Evolutionary conservation across 2,797 vertebrate species (phyloP), one percentile per base, ranked within the genome.

Genomic region (Pipistrellus nathusii): DNA sequence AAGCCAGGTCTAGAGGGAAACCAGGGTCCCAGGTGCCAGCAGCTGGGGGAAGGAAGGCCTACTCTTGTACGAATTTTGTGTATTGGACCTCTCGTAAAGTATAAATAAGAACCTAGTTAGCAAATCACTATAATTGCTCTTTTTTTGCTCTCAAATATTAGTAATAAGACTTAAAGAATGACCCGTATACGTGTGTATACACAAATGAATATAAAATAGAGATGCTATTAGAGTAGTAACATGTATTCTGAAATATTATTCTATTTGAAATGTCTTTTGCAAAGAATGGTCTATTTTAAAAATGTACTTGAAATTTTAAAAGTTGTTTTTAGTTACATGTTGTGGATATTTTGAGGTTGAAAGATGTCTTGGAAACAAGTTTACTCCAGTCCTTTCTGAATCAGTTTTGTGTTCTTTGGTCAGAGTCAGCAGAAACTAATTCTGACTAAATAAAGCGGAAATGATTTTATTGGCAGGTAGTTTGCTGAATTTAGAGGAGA

Each of bases 271-370:
- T 53, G 30, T 88, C 48, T 77, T 66, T 73, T 55, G 35, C 25
- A 64, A 93, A 92, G 69, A 93, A 48, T 71, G 30, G 21, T 69
- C 59, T 68, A 30, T 93, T 94, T 32, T 2, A 21, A 95, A 96
- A 89, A 85, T 75, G 46, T 78, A 62, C 66, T 66, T 38, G 27
- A 88, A 68, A 84, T 95, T 88, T 92, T 4, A 30, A 69, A 94
- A 87, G 62, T 68, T 59, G 17, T 41, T 77, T 1, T 30, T 30
- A 30, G 59, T 62, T 30, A 62, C 59, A 20, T 76, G 15, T 71
- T 46, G 32, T 68, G 53, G 25, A 59, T 93, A 20, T 90, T 87
- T 85, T 88, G 68, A 89, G 53, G 48, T 72, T 66, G 85, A 94
- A 90, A 81, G 11, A 41, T 25, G 15, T 51, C 41, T 73, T 86